Evolutionary conservation across 1,140 invertebrate genomes (phyloP).

Genomic region (Cephus cinctus): DNA sequence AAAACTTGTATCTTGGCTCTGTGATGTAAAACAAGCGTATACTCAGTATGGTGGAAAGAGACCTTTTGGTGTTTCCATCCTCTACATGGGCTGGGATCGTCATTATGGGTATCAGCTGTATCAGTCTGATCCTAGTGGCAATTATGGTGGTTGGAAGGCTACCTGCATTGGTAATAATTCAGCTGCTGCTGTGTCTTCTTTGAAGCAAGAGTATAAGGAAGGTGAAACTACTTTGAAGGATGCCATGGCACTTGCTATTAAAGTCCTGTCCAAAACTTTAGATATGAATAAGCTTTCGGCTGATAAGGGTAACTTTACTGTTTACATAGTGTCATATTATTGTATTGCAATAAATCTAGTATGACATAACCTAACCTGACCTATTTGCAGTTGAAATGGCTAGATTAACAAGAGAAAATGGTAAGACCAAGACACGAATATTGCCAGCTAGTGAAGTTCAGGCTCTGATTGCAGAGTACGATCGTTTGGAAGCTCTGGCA

Average conservation of each 20-base stretch:
- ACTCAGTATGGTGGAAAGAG: slow-evolving; percentile 98
- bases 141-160: slow-evolving; percentile 99
- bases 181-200: slow-evolving; percentile 91
- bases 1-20: slow-evolving; percentile 94
- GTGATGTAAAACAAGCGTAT: slow-evolving; percentile 99
- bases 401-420: slow-evolving; percentile 79
- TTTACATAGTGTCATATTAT: slow-evolving; percentile 7
- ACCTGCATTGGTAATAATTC: slow-evolving; percentile 99
- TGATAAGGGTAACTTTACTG: slow-evolving; percentile 76
- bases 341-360: slow-evolving; percentile 16
- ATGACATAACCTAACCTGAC: background rate
- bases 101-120: slow-evolving; percentile 99
- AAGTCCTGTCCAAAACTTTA: slow-evolving; percentile 96
- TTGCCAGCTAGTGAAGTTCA: slow-evolving; percentile 81
- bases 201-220: slow-evolving; percentile 98
- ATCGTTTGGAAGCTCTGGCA: slow-evolving; percentile 83
- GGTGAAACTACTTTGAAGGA: slow-evolving; percentile 82
- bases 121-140: slow-evolving; percentile 99
- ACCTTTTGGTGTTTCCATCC: slow-evolving; percentile 97
- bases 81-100: slow-evolving; percentile 99
- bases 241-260: slow-evolving; percentile 88
- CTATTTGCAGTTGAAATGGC: slow-evolving; percentile 82
- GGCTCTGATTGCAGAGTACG: slow-evolving; percentile 83
- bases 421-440: slow-evolving; percentile 83
- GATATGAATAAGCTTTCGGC: slow-evolving; percentile 97